These are phyloP conservation scores for Panonychus citri DNA, from an alignment of 1,140 invertebrate genomes.

Conservation along the genomic window DNA sequence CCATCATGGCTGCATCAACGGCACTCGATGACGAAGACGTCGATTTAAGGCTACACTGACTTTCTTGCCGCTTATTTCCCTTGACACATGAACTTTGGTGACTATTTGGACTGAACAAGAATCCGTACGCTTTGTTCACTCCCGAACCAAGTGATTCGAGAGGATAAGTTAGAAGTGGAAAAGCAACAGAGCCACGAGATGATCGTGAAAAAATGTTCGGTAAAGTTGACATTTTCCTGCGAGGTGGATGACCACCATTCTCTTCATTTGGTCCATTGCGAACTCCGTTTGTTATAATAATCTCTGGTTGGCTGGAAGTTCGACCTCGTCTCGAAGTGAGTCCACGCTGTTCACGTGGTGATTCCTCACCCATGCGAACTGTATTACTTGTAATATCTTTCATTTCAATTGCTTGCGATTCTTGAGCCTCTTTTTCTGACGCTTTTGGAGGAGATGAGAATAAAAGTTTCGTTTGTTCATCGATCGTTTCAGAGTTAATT, in stretches of 20 bases:
- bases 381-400: not conserved
- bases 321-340: no score
- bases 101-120: constrained; percentile 1
- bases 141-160: constrained; percentile 13
- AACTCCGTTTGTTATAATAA: not conserved
- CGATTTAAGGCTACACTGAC: constrained; percentile 33
- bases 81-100: constrained; percentile 5
- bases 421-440: not conserved
- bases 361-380: not conserved
- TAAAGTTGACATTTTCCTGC: not conserved
- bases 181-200: constrained; percentile 45
- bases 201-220: constrained; percentile 18
- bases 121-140: constrained; percentile 4
- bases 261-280: not conserved
- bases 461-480: not conserved
- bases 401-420: not conserved
- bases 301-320: not conserved
- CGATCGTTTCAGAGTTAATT: not conserved
- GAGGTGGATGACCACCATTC: not conserved
- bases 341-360: not conserved
- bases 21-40: not conserved
- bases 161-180: constrained; percentile 30
- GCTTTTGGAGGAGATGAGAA: not conserved
- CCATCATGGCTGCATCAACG: not conserved
- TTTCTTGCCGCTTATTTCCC: constrained; percentile 39